phyloP scores from a whole-genome alignment of 2,888 invertebrate genomes.

The Drosophila anomelani region DNA sequence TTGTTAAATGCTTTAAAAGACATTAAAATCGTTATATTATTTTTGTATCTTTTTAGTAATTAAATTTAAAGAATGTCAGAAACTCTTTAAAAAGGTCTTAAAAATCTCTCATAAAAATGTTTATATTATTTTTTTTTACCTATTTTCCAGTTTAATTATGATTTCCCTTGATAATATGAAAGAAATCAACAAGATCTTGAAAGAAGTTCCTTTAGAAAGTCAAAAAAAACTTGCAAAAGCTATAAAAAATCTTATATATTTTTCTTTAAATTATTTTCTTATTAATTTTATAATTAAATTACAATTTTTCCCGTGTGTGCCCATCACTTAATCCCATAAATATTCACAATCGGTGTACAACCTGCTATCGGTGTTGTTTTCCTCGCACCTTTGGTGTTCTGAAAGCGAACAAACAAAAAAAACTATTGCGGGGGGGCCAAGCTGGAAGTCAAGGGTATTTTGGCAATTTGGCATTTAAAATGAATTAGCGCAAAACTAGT shows the following conservation, averaged over 20 bases:
- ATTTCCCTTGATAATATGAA: too few relatives aligned
- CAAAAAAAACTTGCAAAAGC: too few relatives aligned
- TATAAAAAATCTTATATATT: too few relatives aligned
- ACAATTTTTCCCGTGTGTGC: background rate
- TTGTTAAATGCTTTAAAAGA: too few relatives aligned
- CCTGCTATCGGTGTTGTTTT: background rate
- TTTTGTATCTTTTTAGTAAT: too few relatives aligned
- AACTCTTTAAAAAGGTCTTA: too few relatives aligned
- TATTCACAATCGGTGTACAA: background rate
- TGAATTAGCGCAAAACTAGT: conserved; percentile 59
- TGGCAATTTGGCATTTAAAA: conserved; percentile 51
- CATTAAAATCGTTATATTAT: too few relatives aligned
- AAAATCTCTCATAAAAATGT: too few relatives aligned
- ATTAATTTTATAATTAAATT: background rate
- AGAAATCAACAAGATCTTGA: background rate
- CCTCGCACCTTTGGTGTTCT: conserved; percentile 17
- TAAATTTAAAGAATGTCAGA: too few relatives aligned
- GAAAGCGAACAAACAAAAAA: background rate
- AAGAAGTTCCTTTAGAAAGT: background rate
- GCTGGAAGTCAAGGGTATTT: conserved; percentile 24
- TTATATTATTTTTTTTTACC: too few relatives aligned
- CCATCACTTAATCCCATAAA: background rate
- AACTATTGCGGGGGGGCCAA: conserved; percentile 13
- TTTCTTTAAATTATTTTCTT: too few relatives aligned
- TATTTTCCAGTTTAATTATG: too few relatives aligned